Percentiles rank a stretch among this genome's conserved stretches.
Evolutionary conservation across 2,113 vertebrate species (phyloP).

Genomic region (Cichladusa arquata): DNA sequence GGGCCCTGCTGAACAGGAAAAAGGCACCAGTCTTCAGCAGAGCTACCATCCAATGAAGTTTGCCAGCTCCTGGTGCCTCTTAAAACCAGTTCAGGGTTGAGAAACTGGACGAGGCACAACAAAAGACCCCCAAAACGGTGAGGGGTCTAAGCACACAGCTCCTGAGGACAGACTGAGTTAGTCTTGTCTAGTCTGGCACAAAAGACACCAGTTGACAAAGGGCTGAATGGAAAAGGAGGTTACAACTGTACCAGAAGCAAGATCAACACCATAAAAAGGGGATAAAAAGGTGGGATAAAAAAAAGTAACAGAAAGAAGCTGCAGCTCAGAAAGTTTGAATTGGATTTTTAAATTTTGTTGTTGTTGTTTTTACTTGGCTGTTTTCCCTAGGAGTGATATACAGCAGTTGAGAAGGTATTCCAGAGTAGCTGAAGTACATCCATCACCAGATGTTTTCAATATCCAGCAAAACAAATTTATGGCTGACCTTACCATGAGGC

Average conservation of each 20-base stretch:
- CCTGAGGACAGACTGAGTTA: background rate
- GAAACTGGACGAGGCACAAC: background rate
- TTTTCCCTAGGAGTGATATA: background rate
- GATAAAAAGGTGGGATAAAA: background rate
- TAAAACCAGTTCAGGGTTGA: background rate
- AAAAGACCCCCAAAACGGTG: fast-evolving
- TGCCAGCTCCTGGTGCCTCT: background rate
- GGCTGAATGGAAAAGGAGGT: background rate
- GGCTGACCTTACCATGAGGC: background rate
- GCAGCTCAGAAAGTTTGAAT: background rate
- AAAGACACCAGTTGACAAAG: background rate
- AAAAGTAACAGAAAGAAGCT: background rate
- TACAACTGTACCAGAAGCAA: background rate
- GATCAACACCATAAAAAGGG: background rate
- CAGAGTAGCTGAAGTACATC: background rate
- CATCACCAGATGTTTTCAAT: background rate
- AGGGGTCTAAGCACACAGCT: background rate
- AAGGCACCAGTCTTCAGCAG: background rate
- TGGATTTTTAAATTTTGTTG: background rate
- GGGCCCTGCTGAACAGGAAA: background rate
- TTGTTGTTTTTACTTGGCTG: background rate
- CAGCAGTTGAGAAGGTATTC: background rate
- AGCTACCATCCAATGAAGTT: background rate
- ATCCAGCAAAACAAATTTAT: background rate
- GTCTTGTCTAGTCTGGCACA: background rate